A percentile compares a stretch with the other conserved stretches of the same genome.
These are phyloP conservation scores for Drosophila putrida DNA, from an alignment of 2,888 invertebrate genomes.

Conservation along the genomic window DNA sequence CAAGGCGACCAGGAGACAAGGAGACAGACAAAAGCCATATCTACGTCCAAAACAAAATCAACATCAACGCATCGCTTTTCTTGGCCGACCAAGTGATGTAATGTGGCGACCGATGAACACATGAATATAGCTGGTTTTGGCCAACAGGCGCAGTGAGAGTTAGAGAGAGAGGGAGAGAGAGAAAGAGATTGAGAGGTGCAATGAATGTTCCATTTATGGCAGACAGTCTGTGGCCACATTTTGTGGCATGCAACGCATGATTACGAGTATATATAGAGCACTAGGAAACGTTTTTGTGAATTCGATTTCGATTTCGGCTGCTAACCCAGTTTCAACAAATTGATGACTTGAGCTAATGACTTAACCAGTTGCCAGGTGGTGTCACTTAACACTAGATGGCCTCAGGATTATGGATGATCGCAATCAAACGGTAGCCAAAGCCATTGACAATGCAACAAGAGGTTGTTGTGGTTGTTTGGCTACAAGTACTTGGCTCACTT, in stretches of 20 bases:
- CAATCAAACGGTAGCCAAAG: conserved; percentile 46
- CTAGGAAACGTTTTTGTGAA: conserved; percentile 64
- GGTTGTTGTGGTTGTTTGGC: background rate
- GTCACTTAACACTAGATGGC: background rate
- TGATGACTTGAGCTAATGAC: conserved; percentile 51
- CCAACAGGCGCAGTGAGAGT: conserved; percentile 39
- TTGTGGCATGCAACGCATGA: conserved; percentile 65
- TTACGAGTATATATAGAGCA: conserved; percentile 65
- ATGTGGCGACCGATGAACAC: conserved; percentile 54
- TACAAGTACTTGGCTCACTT: conserved; percentile 47
- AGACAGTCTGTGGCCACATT: conserved; percentile 51
- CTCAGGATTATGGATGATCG: conserved; percentile 36
- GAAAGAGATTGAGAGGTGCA: conserved; percentile 43
- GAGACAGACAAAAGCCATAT: conserved; percentile 9
- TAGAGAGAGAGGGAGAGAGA: conserved; percentile 18
- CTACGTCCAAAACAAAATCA: conserved; percentile 22
- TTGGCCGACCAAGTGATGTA: conserved; percentile 67
- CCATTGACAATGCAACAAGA: conserved; percentile 19
- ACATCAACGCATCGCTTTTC: conserved; percentile 56
- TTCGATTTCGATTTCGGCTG: conserved; percentile 6
- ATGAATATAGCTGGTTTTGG: conserved; percentile 56
- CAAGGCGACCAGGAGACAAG: conserved; percentile 5
- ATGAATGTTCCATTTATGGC: conserved; percentile 75
- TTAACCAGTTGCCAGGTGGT: conserved; percentile 34
- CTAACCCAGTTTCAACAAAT: conserved; percentile 48